phyloP scores from a whole-genome alignment of 1,140 invertebrate species.

The Drosophila paulistorum region DNA sequence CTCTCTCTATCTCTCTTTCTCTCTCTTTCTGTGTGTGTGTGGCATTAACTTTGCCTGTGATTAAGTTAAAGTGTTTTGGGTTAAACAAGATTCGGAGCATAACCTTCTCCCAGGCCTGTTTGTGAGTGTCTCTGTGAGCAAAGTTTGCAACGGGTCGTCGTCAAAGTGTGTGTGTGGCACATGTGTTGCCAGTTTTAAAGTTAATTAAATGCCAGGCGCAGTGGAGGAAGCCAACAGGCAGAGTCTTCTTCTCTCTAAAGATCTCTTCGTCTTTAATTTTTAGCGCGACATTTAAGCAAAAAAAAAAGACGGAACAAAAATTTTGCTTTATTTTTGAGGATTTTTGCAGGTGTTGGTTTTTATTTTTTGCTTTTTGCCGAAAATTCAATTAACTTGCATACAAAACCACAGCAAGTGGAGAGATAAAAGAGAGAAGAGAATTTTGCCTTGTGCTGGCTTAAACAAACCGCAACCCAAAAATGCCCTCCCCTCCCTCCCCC shows the following conservation, averaged over 20 bases:
- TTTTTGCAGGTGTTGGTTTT: conserved; percentile 13
- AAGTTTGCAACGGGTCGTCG: conserved; percentile 2
- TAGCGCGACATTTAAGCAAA: conserved; percentile 38
- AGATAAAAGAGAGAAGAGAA: background rate
- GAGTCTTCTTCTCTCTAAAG: background rate
- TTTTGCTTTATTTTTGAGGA: no score
- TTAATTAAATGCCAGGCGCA: conserved; percentile 63
- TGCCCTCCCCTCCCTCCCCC: background rate
- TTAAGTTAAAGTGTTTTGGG: conserved; percentile 58
- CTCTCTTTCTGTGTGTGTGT: background rate
- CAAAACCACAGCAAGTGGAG: conserved; percentile 51
- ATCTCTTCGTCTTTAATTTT: background rate
- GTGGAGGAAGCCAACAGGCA: background rate
- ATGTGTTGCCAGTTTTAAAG: conserved; percentile 58
- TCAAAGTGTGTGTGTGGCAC: background rate
- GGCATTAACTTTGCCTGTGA: conserved; percentile 44
- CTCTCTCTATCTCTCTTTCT: background rate
- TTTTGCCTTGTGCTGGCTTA: background rate
- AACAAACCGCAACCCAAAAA: conserved; percentile 47
- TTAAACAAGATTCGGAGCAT: conserved; percentile 34
- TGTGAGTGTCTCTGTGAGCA: background rate
- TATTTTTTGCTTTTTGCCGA: conserved; percentile 33
- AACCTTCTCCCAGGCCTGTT: background rate
- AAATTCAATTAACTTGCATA: conserved; percentile 72
- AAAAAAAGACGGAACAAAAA: no score